phyloP scores from a whole-genome alignment of 1,140 invertebrate species.

The Apocrypta bakeri region DNA sequence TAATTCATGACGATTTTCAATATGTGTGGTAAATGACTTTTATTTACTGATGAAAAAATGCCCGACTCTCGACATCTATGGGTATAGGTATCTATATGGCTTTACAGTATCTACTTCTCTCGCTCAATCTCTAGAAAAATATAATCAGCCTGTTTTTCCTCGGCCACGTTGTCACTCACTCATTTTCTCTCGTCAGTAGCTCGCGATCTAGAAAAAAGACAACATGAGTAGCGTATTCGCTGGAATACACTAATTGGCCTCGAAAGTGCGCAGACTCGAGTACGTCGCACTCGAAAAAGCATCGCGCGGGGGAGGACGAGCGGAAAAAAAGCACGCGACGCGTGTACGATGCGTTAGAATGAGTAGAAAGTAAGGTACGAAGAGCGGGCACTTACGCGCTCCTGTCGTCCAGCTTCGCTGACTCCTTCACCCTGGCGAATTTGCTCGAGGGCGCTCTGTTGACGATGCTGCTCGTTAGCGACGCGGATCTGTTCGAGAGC shows the following conservation, averaged over 20 bases:
- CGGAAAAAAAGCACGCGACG: neutral
- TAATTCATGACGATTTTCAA: neutral
- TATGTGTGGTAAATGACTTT: neutral
- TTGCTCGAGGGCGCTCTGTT: constrained; percentile 69
- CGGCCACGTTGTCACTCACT: neutral
- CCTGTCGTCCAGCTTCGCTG: constrained; percentile 66
- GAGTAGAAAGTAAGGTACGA: neutral
- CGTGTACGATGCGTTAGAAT: no score
- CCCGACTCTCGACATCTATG: no score
- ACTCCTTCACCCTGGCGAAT: constrained; percentile 67
- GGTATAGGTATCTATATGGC: no score
- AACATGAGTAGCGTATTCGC: neutral
- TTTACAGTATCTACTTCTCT: no score
- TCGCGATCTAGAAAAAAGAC: neutral
- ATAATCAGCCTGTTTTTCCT: neutral
- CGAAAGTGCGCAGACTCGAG: neutral
- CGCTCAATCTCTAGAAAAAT: neutral
- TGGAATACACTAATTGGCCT: neutral
- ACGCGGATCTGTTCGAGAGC: constrained; percentile 68
- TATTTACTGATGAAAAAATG: neutral
- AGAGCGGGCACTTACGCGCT: constrained; percentile 32
- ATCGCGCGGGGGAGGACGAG: no score
- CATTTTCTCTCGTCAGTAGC: neutral
- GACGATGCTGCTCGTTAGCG: constrained; percentile 63
- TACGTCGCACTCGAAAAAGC: neutral